A percentile compares a stretch with the other conserved stretches of the same genome.
phyloP scores from a whole-genome alignment of 1,140 invertebrate genomes.

The Trachymyrmex cornetzi region DNA sequence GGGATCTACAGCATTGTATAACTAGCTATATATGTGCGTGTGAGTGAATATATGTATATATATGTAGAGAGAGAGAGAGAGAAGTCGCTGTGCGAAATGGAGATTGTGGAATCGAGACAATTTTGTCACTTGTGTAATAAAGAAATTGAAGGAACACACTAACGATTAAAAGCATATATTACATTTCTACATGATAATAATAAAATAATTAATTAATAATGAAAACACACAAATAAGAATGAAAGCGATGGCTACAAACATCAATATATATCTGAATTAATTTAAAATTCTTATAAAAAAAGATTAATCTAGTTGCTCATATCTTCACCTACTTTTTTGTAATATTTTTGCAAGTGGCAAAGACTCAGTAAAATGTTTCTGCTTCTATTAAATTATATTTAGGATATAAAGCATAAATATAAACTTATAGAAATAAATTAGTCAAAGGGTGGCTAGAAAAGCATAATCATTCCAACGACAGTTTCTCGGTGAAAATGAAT shows the following conservation, averaged over 20 bases:
- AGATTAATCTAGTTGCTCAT: neutral
- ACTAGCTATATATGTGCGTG: neutral
- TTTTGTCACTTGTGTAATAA: constrained; percentile 24
- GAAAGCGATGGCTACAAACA: neutral
- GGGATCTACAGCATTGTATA: constrained; percentile 17
- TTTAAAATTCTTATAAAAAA: neutral
- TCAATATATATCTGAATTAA: neutral
- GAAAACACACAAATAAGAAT: neutral
- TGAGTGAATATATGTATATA: neutral
- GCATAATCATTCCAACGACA: neutral
- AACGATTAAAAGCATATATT: neutral
- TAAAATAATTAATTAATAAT: neutral
- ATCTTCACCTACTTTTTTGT: neutral
- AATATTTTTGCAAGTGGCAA: neutral
- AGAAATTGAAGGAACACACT: neutral
- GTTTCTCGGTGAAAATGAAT: constrained; percentile 47
- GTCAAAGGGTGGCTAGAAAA: neutral
- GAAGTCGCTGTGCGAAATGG: constrained; percentile 36
- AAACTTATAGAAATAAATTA: neutral
- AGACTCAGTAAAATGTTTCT: neutral
- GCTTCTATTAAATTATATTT: neutral
- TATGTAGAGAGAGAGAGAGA: no score
- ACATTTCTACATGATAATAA: neutral
- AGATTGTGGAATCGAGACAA: constrained; percentile 31
- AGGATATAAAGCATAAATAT: neutral